Evolutionary conservation across 1,140 invertebrate species (phyloP), one percentile per base, ranked within the genome.

Genomic region (Leptestheria dahalacensis): DNA sequence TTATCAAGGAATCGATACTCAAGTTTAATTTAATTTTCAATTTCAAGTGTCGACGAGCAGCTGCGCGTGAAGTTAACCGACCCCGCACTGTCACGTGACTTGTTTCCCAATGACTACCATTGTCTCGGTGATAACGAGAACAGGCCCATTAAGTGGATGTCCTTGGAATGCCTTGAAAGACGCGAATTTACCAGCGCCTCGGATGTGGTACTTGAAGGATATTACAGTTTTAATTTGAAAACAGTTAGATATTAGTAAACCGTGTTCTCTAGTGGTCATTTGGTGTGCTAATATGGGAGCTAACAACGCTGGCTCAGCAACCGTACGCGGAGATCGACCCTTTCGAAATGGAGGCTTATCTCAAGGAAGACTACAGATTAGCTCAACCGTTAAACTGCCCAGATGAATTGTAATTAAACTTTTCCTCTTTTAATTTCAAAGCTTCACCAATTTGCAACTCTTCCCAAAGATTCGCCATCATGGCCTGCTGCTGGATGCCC

Each of bases 71-170:
- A 92, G 75, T 79, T 97, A 46, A 86, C 87, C 1, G 93, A 97
- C 73, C 91, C 88, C 71, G 88, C 92, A 9, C 73, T 97, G 29
- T 85, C 90, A 0, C 78, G 91, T 49, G 93, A 97, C 72, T 76
- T 97, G 24, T 97, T 96, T 71, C 91, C 93, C 1, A 81, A 83
- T 18, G 94, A 97, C 72, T 97, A 97, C 73, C 87, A 94, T 71
- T 95, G 91, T 71, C 75, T 95, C 54, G 91, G 89, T 3, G 91
- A 96, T 73, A 94, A 93, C 68, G 91, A 96, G 71, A 94, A 94
- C 74, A 78, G 91, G 62, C 92, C 93, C 1, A 82, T 97, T 60
- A 96, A 95, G 72, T 97, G 94, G 94, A 77, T 97, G 67, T 84
- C 91, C 3, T 75, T 92, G 25, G 94, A 97, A 73, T 83, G 87